A percentile compares a stretch with the other conserved stretches of the same genome.
phyloP scores from a whole-genome alignment of 2,888 invertebrate genomes.

The Microctonus hyperodae region DNA sequence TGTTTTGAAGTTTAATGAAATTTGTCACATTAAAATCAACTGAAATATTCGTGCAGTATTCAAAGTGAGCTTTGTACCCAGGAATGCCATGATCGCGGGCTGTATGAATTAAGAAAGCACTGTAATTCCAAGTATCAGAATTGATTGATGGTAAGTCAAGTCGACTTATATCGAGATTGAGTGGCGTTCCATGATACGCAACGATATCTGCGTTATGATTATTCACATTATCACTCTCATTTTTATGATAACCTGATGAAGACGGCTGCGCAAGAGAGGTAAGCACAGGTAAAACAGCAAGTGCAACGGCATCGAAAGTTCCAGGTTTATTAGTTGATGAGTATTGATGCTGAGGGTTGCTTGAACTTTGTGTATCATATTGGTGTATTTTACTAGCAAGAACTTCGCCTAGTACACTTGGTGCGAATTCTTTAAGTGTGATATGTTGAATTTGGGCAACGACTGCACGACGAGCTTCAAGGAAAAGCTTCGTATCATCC shows the following conservation, averaged over 20 bases:
- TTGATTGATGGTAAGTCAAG: neutral
- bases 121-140: constrained; percentile 60
- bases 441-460: constrained; percentile 85
- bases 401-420: constrained; percentile 77
- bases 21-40: neutral
- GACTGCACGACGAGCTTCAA: constrained; percentile 78
- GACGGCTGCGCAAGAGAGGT: constrained; percentile 37
- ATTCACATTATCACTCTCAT: constrained; percentile 47
- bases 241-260: neutral
- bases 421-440: constrained; percentile 83
- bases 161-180: constrained; percentile 66
- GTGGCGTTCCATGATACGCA: constrained; percentile 71
- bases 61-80: constrained; percentile 74
- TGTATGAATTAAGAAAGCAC: constrained; percentile 67
- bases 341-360: constrained; percentile 74
- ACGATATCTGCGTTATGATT: constrained; percentile 69
- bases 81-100: constrained; percentile 84
- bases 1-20: constrained; percentile 46
- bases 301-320: constrained; percentile 79
- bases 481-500: constrained; percentile 79
- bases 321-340: constrained; percentile 83
- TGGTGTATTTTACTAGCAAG: constrained; percentile 70
- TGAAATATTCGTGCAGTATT: constrained; percentile 64
- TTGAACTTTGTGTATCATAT: constrained; percentile 68
- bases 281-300: constrained; percentile 77